Base-by-base conservation (phyloP, 2,113 vertebrate species). In the Myotis yumanensis region DNA sequence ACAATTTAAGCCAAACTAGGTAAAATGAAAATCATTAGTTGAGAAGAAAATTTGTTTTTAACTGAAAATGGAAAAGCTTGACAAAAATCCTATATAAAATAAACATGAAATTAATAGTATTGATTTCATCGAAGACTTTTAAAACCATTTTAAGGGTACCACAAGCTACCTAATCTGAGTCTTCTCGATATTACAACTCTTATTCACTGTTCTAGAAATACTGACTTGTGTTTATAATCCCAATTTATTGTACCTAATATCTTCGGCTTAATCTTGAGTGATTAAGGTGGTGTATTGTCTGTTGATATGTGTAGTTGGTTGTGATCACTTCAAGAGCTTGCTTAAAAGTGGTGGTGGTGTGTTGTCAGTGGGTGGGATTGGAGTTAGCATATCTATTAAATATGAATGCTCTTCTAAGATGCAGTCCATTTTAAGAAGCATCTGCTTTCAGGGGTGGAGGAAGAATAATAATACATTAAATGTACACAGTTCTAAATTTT, bases 71-170 rank as follows among this genome's bases (percentile, higher is more conserved):
- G 80, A 57, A 76, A 95, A 77, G 82, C 48, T 85, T 95, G 46
- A 95, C 48, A 90, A 93, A 92, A 51, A 59, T 82, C 30, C 57
- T 96, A 1, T 95, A 43, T 83, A 64, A 87, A 96, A 85, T 96
- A 92, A 95, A 96, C 5, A n/a, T 91, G 73, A 59, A 95, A 86
- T 94, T 85, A 80, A 30, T 96, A 90, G 71, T 75, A 43, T 87
- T 94, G 54, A 75, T 91, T 93, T 94, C 22, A 72, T 82, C 90
- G 35, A 77, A 93, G 75, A 93, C 91, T 82, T 96, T 72, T 72
- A 32, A 90, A 90, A 59, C 14, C 52, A 48, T 43, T 86, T 80
- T 73, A 90, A 81, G 22, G 20, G 15, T 90, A 25, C 69, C 72
- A 79, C 17, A 82, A 51, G 16, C 51, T 89, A 35, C 10, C 9